phyloP scores from a whole-genome alignment of 2,113 vertebrate species.

The Nerophis lumbriciformis region DNA sequence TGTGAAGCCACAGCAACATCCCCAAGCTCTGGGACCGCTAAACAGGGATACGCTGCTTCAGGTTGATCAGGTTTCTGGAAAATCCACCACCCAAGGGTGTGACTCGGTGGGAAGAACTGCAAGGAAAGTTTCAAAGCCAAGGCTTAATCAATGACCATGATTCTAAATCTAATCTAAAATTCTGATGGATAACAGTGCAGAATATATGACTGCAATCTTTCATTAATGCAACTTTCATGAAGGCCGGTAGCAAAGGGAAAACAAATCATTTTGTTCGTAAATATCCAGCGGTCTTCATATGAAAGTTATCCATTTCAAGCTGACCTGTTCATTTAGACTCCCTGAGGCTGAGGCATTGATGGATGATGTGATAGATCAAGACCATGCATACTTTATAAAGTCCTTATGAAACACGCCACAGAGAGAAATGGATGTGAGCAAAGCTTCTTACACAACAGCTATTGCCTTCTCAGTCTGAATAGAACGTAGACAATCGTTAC shows the following conservation, averaged over 20 bases:
- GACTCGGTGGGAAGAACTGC: slow-evolving; percentile 17
- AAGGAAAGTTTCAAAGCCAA: slow-evolving; percentile 8
- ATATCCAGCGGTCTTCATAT: slow-evolving; percentile 42
- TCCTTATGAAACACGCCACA: slow-evolving; percentile 29
- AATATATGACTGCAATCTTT: slow-evolving; percentile 51
- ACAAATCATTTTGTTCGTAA: slow-evolving; percentile 41
- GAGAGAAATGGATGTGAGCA: slow-evolving; percentile 26
- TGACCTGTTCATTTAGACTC: slow-evolving; percentile 47
- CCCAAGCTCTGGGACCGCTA: slow-evolving; percentile 26
- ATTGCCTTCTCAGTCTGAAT: slow-evolving; percentile 15
- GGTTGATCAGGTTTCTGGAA: slow-evolving; percentile 35
- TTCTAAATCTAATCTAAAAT: slow-evolving; percentile 2
- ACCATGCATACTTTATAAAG: slow-evolving; percentile 31
- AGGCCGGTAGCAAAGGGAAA: slow-evolving; percentile 40
- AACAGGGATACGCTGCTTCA: slow-evolving; percentile 26
- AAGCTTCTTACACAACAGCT: slow-evolving; percentile 15
- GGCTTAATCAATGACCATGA: slow-evolving; percentile 16
- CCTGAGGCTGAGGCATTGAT: slow-evolving; percentile 39
- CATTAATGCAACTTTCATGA: slow-evolving; percentile 34
- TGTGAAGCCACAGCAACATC: slow-evolving; percentile 32
- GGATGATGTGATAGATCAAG: slow-evolving; percentile 43
- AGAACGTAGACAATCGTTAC: slow-evolving; percentile 13
- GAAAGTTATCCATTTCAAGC: slow-evolving; percentile 64
- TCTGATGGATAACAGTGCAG: slow-evolving; percentile 6
- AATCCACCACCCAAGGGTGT: slow-evolving; percentile 32